phyloP scores from a whole-genome alignment of 2,888 invertebrate species.

The Leptinotarsa rubiginosa region DNA sequence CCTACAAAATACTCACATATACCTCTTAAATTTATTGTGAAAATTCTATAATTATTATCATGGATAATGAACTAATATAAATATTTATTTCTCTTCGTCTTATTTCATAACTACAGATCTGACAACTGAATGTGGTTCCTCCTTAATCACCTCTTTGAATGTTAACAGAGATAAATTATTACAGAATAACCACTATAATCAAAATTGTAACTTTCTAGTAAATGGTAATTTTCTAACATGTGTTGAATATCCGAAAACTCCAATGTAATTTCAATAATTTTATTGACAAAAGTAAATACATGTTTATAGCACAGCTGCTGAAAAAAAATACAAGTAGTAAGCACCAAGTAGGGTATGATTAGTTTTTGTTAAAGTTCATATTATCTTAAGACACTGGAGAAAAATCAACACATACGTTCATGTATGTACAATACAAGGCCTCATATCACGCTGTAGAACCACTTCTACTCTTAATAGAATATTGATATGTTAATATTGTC shows the following conservation, averaged over 20 bases:
- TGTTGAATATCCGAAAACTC: neutral
- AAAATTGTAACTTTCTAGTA: neutral
- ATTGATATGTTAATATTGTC: constrained; percentile 66
- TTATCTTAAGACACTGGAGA: constrained; percentile 58
- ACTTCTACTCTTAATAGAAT: constrained; percentile 54
- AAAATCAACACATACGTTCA: constrained; percentile 55
- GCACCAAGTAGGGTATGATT: constrained; percentile 61
- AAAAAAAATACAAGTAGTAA: constrained; percentile 61
- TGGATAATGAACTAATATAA: no score
- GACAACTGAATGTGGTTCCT: no score
- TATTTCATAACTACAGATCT: no score
- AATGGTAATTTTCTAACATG: neutral
- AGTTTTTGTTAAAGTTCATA: constrained; percentile 54
- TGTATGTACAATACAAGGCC: constrained; percentile 62
- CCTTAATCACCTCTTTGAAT: no score
- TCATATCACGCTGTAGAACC: constrained; percentile 63
- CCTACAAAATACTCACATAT: no score
- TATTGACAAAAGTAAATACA: constrained; percentile 54
- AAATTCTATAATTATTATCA: no score
- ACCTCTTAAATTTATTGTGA: no score
- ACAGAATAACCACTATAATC: neutral
- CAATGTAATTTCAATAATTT: constrained; percentile 41
- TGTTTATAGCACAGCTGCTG: constrained; percentile 63
- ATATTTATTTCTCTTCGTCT: no score
- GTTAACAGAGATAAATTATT: neutral